Percentiles rank a stretch among this genome's conserved stretches.
These are phyloP conservation scores for Brachionus rotundiformis DNA, from an alignment of 1,140 invertebrate genomes.

Conservation along the genomic window DNA sequence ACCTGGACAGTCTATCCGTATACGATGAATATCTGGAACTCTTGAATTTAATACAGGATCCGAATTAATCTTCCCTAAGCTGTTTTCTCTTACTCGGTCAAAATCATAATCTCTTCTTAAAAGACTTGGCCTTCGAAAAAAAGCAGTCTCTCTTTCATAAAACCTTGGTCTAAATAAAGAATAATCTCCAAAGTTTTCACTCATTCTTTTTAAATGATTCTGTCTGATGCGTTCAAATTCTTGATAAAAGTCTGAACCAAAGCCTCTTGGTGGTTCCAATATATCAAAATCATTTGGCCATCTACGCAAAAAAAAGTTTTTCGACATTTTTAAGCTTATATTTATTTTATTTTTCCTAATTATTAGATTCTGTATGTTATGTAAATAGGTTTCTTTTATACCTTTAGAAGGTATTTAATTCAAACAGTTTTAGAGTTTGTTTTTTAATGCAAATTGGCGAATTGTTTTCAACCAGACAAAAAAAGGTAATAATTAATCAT, in stretches of 20 bases:
- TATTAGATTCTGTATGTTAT: neutral
- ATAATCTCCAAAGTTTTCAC: neutral
- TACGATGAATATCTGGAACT: neutral
- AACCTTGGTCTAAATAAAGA: neutral
- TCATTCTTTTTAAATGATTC: neutral
- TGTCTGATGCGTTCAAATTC: neutral
- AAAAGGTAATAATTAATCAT: neutral
- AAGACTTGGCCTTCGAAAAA: neutral
- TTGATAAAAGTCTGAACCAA: neutral
- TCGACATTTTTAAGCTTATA: neutral
- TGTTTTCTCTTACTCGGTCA: neutral
- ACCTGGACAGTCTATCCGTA: conserved; percentile 16
- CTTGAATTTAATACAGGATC: neutral
- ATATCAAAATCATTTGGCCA: neutral
- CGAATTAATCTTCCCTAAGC: too few species aligned
- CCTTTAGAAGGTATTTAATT: conserved; percentile 9
- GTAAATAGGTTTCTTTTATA: neutral
- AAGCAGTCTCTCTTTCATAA: neutral
- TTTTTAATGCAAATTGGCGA: neutral
- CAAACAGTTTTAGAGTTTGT: neutral
- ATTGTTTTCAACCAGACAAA: neutral
- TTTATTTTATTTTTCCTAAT: neutral
- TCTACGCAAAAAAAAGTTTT: neutral
- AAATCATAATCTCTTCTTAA: neutral
- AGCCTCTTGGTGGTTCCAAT: neutral